phyloP scores from a whole-genome alignment of 2,113 vertebrate genomes.

The Recurvirostra avosetta region DNA sequence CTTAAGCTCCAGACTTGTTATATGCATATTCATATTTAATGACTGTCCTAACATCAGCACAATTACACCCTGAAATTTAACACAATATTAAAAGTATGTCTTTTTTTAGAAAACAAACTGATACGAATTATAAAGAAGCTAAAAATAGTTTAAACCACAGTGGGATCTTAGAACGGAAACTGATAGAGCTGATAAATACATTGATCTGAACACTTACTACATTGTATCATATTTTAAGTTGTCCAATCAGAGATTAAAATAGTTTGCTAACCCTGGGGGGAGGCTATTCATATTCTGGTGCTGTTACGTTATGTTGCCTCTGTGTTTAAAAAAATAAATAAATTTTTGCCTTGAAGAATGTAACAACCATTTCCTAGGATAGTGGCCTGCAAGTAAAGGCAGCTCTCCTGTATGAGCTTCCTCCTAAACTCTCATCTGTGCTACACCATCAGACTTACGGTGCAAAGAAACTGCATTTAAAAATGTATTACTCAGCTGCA shows the following conservation, averaged over 20 bases:
- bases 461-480: neutral
- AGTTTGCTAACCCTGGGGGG: neutral
- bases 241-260: neutral
- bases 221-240: neutral
- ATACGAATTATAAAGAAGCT: neutral
- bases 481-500: neutral
- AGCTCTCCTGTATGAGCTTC: neutral
- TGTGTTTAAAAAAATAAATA: neutral
- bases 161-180: neutral
- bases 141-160: neutral
- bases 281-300: neutral
- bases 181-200: neutral
- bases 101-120: neutral
- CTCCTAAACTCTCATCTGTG: neutral
- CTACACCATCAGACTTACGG: neutral
- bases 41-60: neutral
- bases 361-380: neutral
- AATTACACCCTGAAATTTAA: neutral
- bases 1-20: neutral
- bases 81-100: neutral
- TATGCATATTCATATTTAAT: neutral
- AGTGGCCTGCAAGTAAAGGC: neutral
- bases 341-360: neutral
- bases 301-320: neutral
- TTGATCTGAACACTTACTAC: neutral